Conservation (phyloP, 2,888 invertebrate genomes). For the Cremastinae sp. region DNA sequence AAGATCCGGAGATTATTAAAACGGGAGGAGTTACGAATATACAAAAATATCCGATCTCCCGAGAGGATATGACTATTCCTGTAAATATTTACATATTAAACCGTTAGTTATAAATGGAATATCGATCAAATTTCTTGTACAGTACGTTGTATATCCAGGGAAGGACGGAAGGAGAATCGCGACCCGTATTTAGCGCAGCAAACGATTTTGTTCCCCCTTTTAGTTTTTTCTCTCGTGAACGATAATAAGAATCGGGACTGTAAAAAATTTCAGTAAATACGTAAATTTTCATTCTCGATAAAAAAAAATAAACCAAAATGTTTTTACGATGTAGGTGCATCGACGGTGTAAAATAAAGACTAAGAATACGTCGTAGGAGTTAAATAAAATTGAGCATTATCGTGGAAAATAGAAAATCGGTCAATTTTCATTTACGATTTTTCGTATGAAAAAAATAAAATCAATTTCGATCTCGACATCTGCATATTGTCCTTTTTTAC, state of each 20-base stretch:
- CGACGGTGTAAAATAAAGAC: conserved; percentile 46
- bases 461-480: conserved; percentile 1
- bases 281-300: conserved; percentile 27
- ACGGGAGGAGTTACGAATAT: conserved; percentile 10
- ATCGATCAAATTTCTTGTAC: conserved; percentile 58
- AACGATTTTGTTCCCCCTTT: conserved; percentile 11
- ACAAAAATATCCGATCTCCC: conserved; percentile 23
- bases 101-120: conserved; percentile 51
- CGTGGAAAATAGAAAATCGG: conserved; percentile 16
- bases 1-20: conserved; percentile 17
- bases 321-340: conserved; percentile 57
- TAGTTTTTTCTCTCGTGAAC: conserved; percentile 18
- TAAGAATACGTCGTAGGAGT: conserved; percentile 15
- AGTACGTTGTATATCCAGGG: conserved; percentile 57
- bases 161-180: neutral
- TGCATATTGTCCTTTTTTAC: conserved; percentile 2
- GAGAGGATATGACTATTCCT: conserved; percentile 44
- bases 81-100: conserved; percentile 60
- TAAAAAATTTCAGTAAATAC: conserved; percentile 44
- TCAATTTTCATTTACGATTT: neutral
- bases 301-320: conserved; percentile 33
- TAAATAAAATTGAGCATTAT: conserved; percentile 19
- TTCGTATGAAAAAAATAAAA: no score
- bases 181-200: conserved; percentile 41
- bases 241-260: conserved; percentile 44